Percentiles rank a stretch among this genome's conserved stretches.
Evolutionary conservation across 1,140 invertebrate species (phyloP).

Genomic region (Neodiprion fabricii): DNA sequence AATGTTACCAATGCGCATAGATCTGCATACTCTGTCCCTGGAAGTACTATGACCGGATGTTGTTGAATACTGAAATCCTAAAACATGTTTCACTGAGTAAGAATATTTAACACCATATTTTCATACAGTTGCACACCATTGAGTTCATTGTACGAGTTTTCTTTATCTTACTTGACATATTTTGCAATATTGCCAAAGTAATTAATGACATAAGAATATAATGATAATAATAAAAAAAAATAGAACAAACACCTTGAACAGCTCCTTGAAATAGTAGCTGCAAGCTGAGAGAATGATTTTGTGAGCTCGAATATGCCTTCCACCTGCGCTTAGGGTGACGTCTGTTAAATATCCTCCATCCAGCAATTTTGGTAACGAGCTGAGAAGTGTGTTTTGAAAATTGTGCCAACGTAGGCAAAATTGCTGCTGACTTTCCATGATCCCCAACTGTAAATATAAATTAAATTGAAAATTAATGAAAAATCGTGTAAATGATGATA

Average conservation of each 20-base stretch:
- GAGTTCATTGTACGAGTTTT: no score
- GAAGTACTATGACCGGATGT: conserved; percentile 84
- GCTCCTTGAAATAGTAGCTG: conserved; percentile 89
- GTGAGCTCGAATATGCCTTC: conserved; percentile 81
- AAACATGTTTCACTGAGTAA: conserved; percentile 37
- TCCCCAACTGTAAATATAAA: conserved; percentile 1
- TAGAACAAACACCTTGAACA: conserved; percentile 74
- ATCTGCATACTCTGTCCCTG: conserved; percentile 81
- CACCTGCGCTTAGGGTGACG: conserved; percentile 86
- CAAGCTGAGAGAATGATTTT: conserved; percentile 88
- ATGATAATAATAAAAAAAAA: background rate
- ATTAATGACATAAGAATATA: conserved; percentile 7
- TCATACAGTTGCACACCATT: background rate
- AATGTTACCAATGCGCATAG: conserved; percentile 85
- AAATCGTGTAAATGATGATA: background rate
- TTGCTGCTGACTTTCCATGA: conserved; percentile 68
- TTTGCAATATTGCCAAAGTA: background rate
- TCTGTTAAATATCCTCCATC: conserved; percentile 87
- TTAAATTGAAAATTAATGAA: background rate
- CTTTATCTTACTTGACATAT: no score
- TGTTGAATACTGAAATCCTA: conserved; percentile 74
- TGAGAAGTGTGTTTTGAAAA: conserved; percentile 81
- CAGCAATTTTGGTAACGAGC: conserved; percentile 82
- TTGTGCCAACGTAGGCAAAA: conserved; percentile 82
- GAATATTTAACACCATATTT: background rate